Base-by-base conservation (phyloP, 1,140 invertebrate species). In the Hycleus cichorii region DNA sequence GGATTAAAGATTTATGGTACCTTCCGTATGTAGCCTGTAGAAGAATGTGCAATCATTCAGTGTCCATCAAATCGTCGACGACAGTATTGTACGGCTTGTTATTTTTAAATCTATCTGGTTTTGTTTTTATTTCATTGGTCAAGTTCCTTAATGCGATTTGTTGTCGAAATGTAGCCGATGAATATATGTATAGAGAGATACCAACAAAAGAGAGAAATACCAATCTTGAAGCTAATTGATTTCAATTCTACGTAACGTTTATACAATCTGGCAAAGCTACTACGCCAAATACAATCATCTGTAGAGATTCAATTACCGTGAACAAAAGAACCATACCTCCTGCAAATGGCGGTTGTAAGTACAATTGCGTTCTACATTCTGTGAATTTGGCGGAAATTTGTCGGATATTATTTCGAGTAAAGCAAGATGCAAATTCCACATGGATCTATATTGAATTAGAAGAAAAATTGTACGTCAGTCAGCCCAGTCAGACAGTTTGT, bases 311-410 rank as follows among this genome's bases (percentile, higher is more conserved):
- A 70, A 70, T 70, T 70, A 70, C 60, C 66, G 61, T 59, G 60
- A 67, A 70, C 68, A 70, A 70, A 70, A 70, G 68, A 68, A 68
- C 60, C 66, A 59, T 67, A 65, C 58, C 66, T 66, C 60, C 65
- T 66, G 68, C 64, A 68, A 69, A 69, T 69, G 68, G 66, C 68
- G 66, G 63, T 57, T 55, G 65, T 54, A 57, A 52, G 64, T 68
- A 69, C 66, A 66, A 69, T 68, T 66, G 60, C 64, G 62, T 57
- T 56, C 57, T 57, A 62, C 63, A 5, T 32, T 32, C 32, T 32
- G 4, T 32, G 4, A 32, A 32, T 32, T 18, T 18, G 18, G 18
- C 18, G 32, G 32, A 32, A 32, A 32, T 32, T 32, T 32, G 4
- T 32, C 18, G 1, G 18, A 2, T 18, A 18, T 18, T 18, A 18